Conservation (phyloP, 2,113 vertebrate genomes). For the Cyanistes caeruleus region DNA sequence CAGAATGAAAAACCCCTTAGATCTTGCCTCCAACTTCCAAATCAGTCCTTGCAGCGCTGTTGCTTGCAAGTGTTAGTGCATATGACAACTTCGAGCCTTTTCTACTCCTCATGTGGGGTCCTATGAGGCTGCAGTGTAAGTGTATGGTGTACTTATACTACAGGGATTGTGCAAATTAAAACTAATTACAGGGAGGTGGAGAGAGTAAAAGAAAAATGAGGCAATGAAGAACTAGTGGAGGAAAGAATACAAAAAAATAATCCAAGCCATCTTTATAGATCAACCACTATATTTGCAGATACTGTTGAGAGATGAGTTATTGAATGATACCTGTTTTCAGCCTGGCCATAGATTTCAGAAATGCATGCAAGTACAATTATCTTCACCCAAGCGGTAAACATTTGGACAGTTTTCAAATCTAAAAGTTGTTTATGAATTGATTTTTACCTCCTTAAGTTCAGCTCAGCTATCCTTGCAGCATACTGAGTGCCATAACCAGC, state of each 20-base stretch:
- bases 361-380: conserved; percentile 26
- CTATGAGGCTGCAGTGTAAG: background rate
- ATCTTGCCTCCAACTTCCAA: background rate
- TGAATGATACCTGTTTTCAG: conserved; percentile 41
- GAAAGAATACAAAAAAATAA: conserved; percentile 37
- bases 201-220: background rate
- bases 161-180: background rate
- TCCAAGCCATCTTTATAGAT: conserved; percentile 10
- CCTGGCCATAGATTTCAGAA: conserved; percentile 12
- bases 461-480: conserved; percentile 1
- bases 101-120: background rate
- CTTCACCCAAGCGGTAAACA: conserved; percentile 5
- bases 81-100: background rate
- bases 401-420: conserved; percentile 49
- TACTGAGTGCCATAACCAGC: conserved; percentile 7
- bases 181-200: background rate
- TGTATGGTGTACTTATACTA: background rate
- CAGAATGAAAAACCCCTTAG: background rate
- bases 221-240: background rate
- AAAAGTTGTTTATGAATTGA: conserved; percentile 37
- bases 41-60: background rate
- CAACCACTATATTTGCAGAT: conserved; percentile 22
- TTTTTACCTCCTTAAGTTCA: conserved; percentile 57
- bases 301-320: conserved; percentile 39
- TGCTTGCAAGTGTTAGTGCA: background rate